Conservation (phyloP, 2,888 invertebrate species). For the Aleiodes testaceus region DNA sequence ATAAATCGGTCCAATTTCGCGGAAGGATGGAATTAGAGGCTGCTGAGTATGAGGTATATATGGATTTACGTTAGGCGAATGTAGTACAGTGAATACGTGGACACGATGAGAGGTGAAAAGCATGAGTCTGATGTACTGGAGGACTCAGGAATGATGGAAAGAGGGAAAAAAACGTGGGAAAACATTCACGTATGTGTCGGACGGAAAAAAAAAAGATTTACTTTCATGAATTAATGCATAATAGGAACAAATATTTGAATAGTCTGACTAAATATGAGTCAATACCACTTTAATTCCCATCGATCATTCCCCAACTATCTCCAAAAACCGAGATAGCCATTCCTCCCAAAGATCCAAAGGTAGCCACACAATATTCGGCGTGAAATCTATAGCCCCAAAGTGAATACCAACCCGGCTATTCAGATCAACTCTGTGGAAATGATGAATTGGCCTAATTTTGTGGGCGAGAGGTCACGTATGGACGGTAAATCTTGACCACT, state of each 20-base stretch:
- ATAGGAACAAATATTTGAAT: no score
- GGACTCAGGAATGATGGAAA: not conserved
- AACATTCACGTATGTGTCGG: not conserved
- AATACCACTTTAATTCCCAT: not conserved
- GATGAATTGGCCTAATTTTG: slow-evolving; percentile 70
- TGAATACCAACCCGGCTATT: slow-evolving; percentile 48
- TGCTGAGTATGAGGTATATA: slow-evolving; percentile 23
- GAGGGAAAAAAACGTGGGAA: no score
- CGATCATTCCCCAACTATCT: slow-evolving; percentile 32
- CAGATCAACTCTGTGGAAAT: slow-evolving; percentile 51
- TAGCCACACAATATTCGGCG: slow-evolving; percentile 4
- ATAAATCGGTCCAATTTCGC: slow-evolving; percentile 35
- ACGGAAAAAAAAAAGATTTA: not conserved
- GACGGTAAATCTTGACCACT: slow-evolving; percentile 63
- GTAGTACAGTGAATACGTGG: slow-evolving; percentile 12
- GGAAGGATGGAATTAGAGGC: slow-evolving; percentile 38
- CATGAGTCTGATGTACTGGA: not conserved
- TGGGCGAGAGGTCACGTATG: slow-evolving; percentile 65
- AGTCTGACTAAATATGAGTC: no score
- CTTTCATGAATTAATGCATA: no score
- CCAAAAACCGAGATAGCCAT: not conserved
- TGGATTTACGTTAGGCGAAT: slow-evolving; percentile 4
- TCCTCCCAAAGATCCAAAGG: not conserved
- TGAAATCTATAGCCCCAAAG: not conserved
- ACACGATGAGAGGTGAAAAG: not conserved